Evolutionary conservation across 2,888 invertebrate genomes (phyloP).

Genomic region (Lampropteryx suffumata): DNA sequence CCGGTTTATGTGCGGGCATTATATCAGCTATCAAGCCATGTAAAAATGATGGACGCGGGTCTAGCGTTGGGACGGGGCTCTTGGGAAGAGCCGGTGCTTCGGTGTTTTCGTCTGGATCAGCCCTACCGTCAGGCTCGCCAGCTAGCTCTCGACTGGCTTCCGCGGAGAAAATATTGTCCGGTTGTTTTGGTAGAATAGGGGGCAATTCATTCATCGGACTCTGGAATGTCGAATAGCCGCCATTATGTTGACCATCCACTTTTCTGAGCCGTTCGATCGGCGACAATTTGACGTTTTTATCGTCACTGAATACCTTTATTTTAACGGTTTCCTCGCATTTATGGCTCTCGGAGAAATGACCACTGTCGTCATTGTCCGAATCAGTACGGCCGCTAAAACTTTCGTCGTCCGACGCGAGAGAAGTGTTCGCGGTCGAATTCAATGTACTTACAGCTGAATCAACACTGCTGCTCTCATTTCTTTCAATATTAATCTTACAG

Average conservation of each 20-base stretch:
- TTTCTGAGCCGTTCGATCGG: constrained; percentile 71
- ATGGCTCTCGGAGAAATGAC: constrained; percentile 74
- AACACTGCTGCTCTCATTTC: constrained; percentile 63
- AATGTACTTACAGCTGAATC: constrained; percentile 82
- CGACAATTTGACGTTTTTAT: constrained; percentile 72
- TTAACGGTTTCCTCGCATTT: constrained; percentile 79
- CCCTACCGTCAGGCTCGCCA: constrained; percentile 93
- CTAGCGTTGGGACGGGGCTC: constrained; percentile 85
- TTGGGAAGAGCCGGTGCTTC: constrained; percentile 88
- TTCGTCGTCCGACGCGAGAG: constrained; percentile 77
- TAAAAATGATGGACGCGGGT: constrained; percentile 87
- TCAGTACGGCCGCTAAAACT: constrained; percentile 80
- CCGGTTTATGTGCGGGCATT: constrained; percentile 79
- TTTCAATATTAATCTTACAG: constrained; percentile 76
- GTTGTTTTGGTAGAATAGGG: constrained; percentile 68
- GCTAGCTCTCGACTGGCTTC: constrained; percentile 89
- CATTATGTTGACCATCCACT: constrained; percentile 70
- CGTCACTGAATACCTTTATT: constrained; percentile 78
- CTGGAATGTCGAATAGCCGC: constrained; percentile 77
- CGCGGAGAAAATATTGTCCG: constrained; percentile 73
- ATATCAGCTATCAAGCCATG: constrained; percentile 84
- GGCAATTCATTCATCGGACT: constrained; percentile 77
- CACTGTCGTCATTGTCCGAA: constrained; percentile 83
- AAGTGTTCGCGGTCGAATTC: constrained; percentile 81
- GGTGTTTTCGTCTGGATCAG: constrained; percentile 88